These are phyloP conservation scores for Zaprionus capensis DNA, from an alignment of 1,140 invertebrate genomes.

Conservation along the genomic window DNA sequence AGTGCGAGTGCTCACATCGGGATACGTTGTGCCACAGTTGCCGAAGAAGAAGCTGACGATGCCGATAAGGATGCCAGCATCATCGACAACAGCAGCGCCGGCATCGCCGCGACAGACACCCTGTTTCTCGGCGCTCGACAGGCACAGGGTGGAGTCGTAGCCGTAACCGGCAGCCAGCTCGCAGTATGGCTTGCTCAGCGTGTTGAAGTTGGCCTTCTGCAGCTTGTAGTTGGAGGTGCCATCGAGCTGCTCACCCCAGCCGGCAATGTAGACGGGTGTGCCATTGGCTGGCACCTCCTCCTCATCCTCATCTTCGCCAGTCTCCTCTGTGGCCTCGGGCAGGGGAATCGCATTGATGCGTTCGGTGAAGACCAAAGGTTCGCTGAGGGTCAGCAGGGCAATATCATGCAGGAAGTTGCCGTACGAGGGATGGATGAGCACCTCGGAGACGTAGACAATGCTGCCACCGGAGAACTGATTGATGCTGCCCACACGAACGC, in stretches of 20 bases:
- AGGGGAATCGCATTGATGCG: constrained; percentile 75
- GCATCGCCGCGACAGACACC: constrained; percentile 74
- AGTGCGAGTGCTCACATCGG: constrained; percentile 59
- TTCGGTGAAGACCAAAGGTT: constrained; percentile 61
- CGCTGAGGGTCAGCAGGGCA: constrained; percentile 83
- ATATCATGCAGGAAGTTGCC: constrained; percentile 84
- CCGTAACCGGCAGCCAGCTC: constrained; percentile 69
- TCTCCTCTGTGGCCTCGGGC: constrained; percentile 39
- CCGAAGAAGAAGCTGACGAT: constrained; percentile 71
- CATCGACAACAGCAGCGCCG: constrained; percentile 61
- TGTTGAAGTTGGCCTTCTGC: constrained; percentile 59
- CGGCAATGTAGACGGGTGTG: constrained; percentile 60
- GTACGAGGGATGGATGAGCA: constrained; percentile 83
- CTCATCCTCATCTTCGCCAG: constrained; percentile 12
- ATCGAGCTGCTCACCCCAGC: constrained; percentile 68
- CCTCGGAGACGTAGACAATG: constrained; percentile 43
- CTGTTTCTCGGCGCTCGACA: constrained; percentile 54
- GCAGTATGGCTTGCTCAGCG: constrained; percentile 54
- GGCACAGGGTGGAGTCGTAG: constrained; percentile 58
- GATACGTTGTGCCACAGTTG: constrained; percentile 65
- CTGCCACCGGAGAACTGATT: constrained; percentile 75
- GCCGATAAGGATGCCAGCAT: constrained; percentile 48
- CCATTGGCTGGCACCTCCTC: constrained; percentile 48
- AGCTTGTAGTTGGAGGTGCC: constrained; percentile 63
- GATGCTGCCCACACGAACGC: constrained; percentile 70